These are phyloP conservation scores for Neopelma chrysocephalum DNA, from an alignment of 2,797 vertebrate genomes.

Conservation along the genomic window DNA sequence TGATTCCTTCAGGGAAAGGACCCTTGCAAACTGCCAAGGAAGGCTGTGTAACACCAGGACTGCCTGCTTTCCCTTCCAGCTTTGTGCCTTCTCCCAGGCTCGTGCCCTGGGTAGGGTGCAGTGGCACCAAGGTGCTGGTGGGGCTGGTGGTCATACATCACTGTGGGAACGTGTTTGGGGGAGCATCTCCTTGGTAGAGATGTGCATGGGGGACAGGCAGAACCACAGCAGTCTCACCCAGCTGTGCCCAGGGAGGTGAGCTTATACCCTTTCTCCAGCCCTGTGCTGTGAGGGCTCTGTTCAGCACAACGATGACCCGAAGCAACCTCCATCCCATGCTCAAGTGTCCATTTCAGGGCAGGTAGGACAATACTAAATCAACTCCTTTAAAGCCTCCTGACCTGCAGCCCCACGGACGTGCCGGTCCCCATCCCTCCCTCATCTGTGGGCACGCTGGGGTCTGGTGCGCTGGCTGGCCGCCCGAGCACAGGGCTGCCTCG, in stretches of 20 bases:
- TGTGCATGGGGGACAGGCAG: not conserved
- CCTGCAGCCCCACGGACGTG: not conserved
- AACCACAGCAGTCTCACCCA: not conserved
- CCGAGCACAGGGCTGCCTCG: not conserved
- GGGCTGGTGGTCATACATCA: not conserved
- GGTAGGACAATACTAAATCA: slow-evolving; percentile 56
- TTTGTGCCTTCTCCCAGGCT: not conserved
- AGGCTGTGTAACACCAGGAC: not conserved
- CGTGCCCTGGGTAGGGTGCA: not conserved
- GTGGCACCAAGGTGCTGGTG: not conserved
- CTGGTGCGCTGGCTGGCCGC: not conserved
- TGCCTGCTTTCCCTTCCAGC: not conserved
- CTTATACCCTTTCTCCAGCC: not conserved
- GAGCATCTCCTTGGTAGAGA: not conserved
- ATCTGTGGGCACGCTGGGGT: not conserved
- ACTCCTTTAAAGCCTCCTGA: slow-evolving; percentile 31
- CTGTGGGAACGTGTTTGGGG: not conserved
- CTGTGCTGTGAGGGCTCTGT: not conserved
- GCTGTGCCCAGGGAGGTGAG: not conserved
- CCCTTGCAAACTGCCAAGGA: not conserved
- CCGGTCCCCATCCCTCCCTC: not conserved
- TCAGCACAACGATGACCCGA: not conserved
- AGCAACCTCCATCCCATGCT: slow-evolving; percentile 33
- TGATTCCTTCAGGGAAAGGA: not conserved
- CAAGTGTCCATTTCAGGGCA: slow-evolving; percentile 38